Evolutionary conservation across 2,888 invertebrate genomes (phyloP).

Genomic region (Crossocerus cetratus): DNA sequence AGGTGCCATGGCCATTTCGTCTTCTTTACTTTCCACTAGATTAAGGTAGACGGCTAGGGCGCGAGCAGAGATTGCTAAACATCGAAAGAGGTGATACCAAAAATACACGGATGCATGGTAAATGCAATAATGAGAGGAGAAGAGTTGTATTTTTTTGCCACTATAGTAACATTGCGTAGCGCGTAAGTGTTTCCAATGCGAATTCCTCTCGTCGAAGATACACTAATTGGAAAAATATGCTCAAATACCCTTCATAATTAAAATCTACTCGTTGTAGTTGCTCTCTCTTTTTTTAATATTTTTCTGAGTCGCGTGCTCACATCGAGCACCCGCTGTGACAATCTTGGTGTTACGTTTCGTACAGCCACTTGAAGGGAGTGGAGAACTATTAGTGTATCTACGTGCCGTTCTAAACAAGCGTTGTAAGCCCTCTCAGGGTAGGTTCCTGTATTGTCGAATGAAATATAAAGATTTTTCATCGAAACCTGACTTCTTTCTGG

Average conservation of each 20-base stretch:
- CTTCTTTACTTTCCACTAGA: constrained; percentile 37
- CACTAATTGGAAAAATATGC: constrained; percentile 44
- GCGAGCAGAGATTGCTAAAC: constrained; percentile 7
- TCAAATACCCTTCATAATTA: constrained; percentile 45
- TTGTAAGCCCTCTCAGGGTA: constrained; percentile 57
- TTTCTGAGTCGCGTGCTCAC: background rate
- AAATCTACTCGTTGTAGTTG: constrained; percentile 33
- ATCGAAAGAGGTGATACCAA: constrained; percentile 65
- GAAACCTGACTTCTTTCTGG: constrained; percentile 7
- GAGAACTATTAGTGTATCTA: constrained; percentile 37
- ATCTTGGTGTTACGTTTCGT: constrained; percentile 37
- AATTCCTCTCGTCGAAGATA: constrained; percentile 24
- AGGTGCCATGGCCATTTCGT: constrained; percentile 48
- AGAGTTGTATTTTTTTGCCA: constrained; percentile 45
- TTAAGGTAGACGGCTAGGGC: background rate
- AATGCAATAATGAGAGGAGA: constrained; percentile 55
- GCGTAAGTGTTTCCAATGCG: constrained; percentile 27
- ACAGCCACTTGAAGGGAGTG: constrained; percentile 22
- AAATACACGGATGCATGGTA: constrained; percentile 56
- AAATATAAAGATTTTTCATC: constrained; percentile 24
- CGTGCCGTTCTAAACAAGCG: constrained; percentile 51
- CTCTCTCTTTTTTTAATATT: background rate
- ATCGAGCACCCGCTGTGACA: constrained; percentile 11
- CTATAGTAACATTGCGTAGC: constrained; percentile 35
- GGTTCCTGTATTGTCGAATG: constrained; percentile 63